Base-by-base conservation (phyloP, 2,888 invertebrate species). In the Patella depressa region DNA sequence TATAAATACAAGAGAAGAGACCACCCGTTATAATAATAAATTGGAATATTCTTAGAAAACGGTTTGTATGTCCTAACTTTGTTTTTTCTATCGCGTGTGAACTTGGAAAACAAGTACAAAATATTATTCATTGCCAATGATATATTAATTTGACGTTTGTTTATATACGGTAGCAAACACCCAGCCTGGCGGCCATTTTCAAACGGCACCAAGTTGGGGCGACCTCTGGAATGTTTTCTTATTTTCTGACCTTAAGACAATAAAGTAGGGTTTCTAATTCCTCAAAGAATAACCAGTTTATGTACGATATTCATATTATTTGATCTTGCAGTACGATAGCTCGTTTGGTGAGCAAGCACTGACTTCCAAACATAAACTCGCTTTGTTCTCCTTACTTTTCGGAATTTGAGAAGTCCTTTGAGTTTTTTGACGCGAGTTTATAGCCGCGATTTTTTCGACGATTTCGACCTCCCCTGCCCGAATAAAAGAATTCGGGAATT, bases 201-300 rank as follows among this genome's bases (percentile, higher is more conserved):
- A 65, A 65, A 24, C 65, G 65, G 65, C 24, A 24, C 65, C 24
- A 65, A 24, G 19, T 65, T 24, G 19, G 24, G 65, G 24, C 65
- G 65, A 65, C 65, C 65, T 65, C 24, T 65, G 65, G 65, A 65
- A 65, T 65, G 65, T 65, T 65, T 65, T 65, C 65, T 65, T 65
- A 65, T 65, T 65, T 65, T 65, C 65, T 65, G 65, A 65, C 65
- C 65, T 65, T 65, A 65, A 65, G 65, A 65, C 65, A 65, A 65
- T 65, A 65, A 65, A 65, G 65, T 65, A 65, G 24, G 65, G 24
- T 65, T 24, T 19, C 19, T 65, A 65, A 65, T 19, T 65, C 65
- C 65, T 24, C 24, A 65, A 65, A 65, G 65, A 65, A 65, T 65
- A 65, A 65, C 65, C 65, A 65, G 24, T 65, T 65, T 65, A 65